Base-by-base conservation (phyloP, 2,797 vertebrate species). In the Carduelis carduelis region DNA sequence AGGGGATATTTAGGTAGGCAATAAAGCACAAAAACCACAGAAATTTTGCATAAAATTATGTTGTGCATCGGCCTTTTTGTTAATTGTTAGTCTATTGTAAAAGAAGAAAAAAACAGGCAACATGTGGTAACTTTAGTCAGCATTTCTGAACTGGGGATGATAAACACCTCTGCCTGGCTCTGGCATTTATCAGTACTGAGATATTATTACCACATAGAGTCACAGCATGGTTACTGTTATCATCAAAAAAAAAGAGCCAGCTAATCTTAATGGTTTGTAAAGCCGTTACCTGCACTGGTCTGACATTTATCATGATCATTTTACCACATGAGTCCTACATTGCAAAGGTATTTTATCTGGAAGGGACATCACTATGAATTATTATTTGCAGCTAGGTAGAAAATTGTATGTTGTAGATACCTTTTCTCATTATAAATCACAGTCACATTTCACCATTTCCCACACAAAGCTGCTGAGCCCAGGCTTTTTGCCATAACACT, bases 331-430 rank as follows among this genome's bases (percentile, higher is more conserved):
- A 98, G 98, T 98, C 98, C 98, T 98, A 97, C 98, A 98, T 98
- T 97, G 98, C 98, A 98, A 99, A 99, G 98, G 98, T 99, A 99
- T 97, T 98, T 99, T 99, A 99, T 99, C 99, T 98, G 97, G 98
- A 98, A 98, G 98, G 98, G 97, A 98, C 98, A 99, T 99, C 99
- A 98, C 99, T 99, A 99, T 99, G 99, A 99, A 99, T 99, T 99
- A 99, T 99, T 99, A 99, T 99, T 98, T 98, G 98, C 97, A 98
- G 99, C 98, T 99, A 99, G 98, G 99, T 99, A 98, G 99, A 99
- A 99, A 99, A 99, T 99, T 99, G 99, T 99, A 99, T 99, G 99
- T 99, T 99, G 99, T 98, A 98, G 98, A 98, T 98, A 98, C 96
- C 98, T 98, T 98, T 98, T 98, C 98, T 98, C 96, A 98, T 98